Percentiles rank a stretch among this genome's conserved stretches.
Conservation (phyloP, 2,797 vertebrate genomes). For the Gallirallus australis region DNA sequence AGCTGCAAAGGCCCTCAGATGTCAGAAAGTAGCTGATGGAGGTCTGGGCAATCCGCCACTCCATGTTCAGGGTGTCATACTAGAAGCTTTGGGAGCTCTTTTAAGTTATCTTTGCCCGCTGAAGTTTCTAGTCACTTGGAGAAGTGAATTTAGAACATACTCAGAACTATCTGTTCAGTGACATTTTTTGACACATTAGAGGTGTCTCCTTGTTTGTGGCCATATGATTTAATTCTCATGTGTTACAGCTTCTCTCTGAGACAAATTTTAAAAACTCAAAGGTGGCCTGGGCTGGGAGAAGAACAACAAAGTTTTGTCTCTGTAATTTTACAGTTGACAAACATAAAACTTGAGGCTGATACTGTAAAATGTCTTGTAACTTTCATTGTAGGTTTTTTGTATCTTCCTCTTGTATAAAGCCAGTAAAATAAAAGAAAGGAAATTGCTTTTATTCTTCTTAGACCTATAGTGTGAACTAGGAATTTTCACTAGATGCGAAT, state of each 20-base stretch:
- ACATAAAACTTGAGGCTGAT: neutral
- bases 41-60: neutral
- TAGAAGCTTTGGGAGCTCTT: neutral
- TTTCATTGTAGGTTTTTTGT: constrained; percentile 28
- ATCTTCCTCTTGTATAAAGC: neutral
- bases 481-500: neutral
- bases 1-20: neutral
- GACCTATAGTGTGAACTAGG: neutral
- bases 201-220: neutral
- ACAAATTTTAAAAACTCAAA: neutral
- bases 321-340: neutral
- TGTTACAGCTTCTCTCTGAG: neutral
- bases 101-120: neutral
- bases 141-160: neutral
- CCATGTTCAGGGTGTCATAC: neutral
- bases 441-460: constrained; percentile 20
- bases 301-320: neutral
- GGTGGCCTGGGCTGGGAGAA: neutral
- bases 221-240: neutral
- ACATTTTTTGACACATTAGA: neutral
- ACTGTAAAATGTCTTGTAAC: constrained; percentile 4
- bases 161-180: neutral
- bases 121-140: neutral
- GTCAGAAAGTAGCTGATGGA: neutral
- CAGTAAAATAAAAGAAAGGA: constrained; percentile 25